Evolutionary conservation across 1,140 invertebrate genomes (phyloP), one percentile per base, ranked within the genome.

Genomic region (Hestina assimilis): DNA sequence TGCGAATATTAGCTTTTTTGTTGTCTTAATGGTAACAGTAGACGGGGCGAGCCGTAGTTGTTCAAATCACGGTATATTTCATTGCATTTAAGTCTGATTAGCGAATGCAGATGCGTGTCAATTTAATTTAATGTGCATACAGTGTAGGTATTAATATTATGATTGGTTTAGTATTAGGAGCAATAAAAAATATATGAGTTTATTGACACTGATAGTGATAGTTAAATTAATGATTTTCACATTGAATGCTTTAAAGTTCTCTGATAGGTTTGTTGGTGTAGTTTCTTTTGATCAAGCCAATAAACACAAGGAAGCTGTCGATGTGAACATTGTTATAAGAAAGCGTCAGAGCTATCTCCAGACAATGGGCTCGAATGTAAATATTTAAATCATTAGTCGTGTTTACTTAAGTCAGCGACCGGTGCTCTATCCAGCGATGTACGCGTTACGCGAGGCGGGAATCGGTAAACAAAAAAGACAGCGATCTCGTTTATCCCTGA

Each of bases 381-480:
- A 43, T 58, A 51, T 58, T 51, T 51, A 29, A 58, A 35, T 35
- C 21, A 17, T 45, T 21, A 7, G 12, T 53, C 45, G 21, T 38
- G 47, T 58, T 58, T 58, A 51, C 31, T 12, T 24, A n/a, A 31
- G 15, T 20, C 9, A 29, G 47, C 47, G 40, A 43, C 47, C 45
- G 47, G 45, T 43, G 35, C 20, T 41, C 19, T 19, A 1, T 31
- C 33, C 8, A 8, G 40, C 26, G 29, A 51, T 9, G 26, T 26
- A 31, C 31, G 12, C 20, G 24, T 15, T 31, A 14, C 40, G 12
- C 21, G 6, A 42, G 24, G 55, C 55, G 26, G 35, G 28, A 51
- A 26, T 43, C 12, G 7, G 55, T 58, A 51, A 58, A 58, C 55
- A 58, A 46, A 24, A 47, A 38, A 43, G 40, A 45, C 28, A 31